Evolutionary conservation across 1,140 invertebrate species (phyloP), one percentile per base, ranked within the genome.

Genomic region (Pseudoatta argentina): DNA sequence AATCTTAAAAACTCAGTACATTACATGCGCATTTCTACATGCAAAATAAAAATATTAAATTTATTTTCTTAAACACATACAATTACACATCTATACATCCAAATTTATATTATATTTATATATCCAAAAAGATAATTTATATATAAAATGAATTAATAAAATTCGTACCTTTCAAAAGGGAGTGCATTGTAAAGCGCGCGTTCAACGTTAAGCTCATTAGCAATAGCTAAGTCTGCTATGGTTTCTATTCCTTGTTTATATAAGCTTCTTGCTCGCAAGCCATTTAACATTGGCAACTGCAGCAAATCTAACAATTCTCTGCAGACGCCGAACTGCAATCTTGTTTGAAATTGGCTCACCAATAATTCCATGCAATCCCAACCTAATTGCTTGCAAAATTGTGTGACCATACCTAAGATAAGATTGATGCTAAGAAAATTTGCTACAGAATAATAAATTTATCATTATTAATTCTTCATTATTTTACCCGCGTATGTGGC

Each of bases 311-410:
- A 96, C 7, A 99, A 95, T 93, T 99, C 99, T 67, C 97, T 96
- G 90, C 98, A 97, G 48, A 99, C 97, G 14, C 99, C 99, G 95
- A 99, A 99, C 89, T 98, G 98, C 30, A 99, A 96, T 21, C 99
- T 97, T 89, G 98, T 97, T 96, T 99, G 98, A 95, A 99, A 99
- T 94, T 99, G 98, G 6, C 97, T 97, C 16, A 99, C 96, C 3
- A 99, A 95, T 48, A 99, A 95, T 94, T 99, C 98, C 79, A 99
- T 96, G 92, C 97, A 98, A 76, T 96, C 96, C 99, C 99, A 99
- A 3, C 98, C 98, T n/a, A 99, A 95, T 69, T 98, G 97, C 90
- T 97, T 97, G 95, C 98, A 99, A 95, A 99, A 99, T 27, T 97
- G 97, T 2, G 98, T 98, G 0, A 99, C 97, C 98, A 98, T 98